Base-by-base conservation (phyloP, 2,113 vertebrate genomes). In the Engraulis encrasicolus region DNA sequence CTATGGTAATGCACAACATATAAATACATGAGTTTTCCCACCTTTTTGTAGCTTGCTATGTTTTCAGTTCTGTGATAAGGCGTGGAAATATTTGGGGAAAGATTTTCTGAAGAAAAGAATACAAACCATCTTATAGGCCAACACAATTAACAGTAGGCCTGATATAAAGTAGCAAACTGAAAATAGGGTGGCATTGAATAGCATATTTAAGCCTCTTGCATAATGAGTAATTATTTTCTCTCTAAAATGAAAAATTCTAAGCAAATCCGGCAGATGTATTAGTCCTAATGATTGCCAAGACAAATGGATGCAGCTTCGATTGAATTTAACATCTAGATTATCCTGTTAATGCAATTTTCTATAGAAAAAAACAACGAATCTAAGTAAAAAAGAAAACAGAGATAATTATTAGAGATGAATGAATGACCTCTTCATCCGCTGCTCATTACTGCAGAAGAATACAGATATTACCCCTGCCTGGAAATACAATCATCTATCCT, bases 321-420 rank as follows among this genome's bases (percentile, higher is more conserved):
- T 87, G 86, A 87, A 90, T 91, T 88, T 86, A 83, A 83, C 85
- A 81, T 87, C 85, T 79, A 84, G 82, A 86, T 90, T 82, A 91
- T 90, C 87, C 86, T 86, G 86, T 85, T 86, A 88, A 90, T 86
- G 79, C 82, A 86, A 90, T 89, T 88, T 88, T 83, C 78, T 82
- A 74, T 84, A 82, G 83, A 87, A 82, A 86, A 90, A 86, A 85
- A 82, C 18, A 40, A 71, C 4, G 34, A 83, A 86, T 82, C 79
- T 78, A 84, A 85, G 81, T 77, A 86, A 85, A 89, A 85, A 89
- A 88, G 85, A 89, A 90, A 89, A 86, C 87, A 89, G 82, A 86
- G 84, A 88, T 83, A 90, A 85, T 90, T 80, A 89, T 91, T 90
- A 90, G 82, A 87, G 87, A 91, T 88, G 86, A 90, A 88, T 88